Base-by-base conservation (phyloP, 2,888 invertebrate species). In the Ecliptopera silaceata region DNA sequence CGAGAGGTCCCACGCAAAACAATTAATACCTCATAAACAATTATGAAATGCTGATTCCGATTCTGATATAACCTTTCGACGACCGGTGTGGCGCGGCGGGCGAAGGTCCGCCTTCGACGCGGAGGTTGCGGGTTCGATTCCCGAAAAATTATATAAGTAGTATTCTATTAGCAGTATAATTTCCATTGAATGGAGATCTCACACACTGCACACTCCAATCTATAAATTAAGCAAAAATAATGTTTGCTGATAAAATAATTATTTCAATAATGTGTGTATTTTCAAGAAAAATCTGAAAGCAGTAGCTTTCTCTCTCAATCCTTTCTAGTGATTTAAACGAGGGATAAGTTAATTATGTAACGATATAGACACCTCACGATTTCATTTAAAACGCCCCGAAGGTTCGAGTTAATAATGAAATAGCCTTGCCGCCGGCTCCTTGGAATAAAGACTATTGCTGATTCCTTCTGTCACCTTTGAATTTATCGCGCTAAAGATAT, bases 21-120 rank as follows among this genome's bases (percentile, higher is more conserved):
- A 79, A 83, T 86, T 84, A 84, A 84, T 83, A 72, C 80, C 79
- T 75, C 77, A 84, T 83, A 84, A 84, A 85, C 82, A 84, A 84
- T 83, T 84, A 83, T 78, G 69, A 67, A 70, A 72, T 73, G 77
- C 71, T 78, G 76, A 82, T 86, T 84, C 71, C 75, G 70, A 86
- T 84, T 85, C 79, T 78, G 70, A 77, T 74, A 72, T 70, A 75
- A 72, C 73, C 69, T n/a, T n/a, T n/a, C n/a, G n/a, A n/a, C n/a
- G n/a, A n/a, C n/a, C n/a, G n/a, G n/a, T n/a, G n/a, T n/a, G n/a
- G n/a, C n/a, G n/a, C n/a, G n/a, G n/a, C n/a, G n/a, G n/a, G n/a
- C n/a, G n/a, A n/a, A n/a, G n/a, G n/a, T n/a, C n/a, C n/a, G n/a
- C n/a, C n/a, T n/a, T n/a, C n/a, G n/a, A n/a, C n/a, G n/a, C n/a